Percentiles rank a stretch among this genome's conserved stretches.
Evolutionary conservation across 2,888 invertebrate species (phyloP).

Genomic region (Cheilosia variabilis): DNA sequence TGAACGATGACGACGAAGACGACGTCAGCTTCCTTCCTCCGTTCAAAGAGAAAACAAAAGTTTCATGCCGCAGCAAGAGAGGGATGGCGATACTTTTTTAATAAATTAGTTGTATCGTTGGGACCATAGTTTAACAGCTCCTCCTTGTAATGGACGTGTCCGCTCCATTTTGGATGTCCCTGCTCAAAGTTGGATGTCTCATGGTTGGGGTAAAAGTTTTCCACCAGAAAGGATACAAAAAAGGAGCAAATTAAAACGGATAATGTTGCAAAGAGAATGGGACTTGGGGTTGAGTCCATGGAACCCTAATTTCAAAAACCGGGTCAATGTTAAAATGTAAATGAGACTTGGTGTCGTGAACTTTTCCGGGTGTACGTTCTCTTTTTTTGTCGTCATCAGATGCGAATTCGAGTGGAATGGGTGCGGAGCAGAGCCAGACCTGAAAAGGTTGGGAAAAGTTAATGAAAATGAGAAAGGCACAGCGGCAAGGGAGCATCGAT

Average conservation of each 20-base stretch:
- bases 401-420: slow-evolving; percentile 3
- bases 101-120: slow-evolving; percentile 62
- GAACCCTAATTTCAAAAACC: slow-evolving; percentile 69
- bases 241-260: slow-evolving; percentile 24
- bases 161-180: slow-evolving; percentile 35
- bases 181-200: slow-evolving; percentile 7
- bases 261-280: slow-evolving; percentile 11
- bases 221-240: neutral
- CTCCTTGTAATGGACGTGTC: slow-evolving; percentile 6
- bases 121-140: slow-evolving; percentile 46
- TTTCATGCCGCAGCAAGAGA: slow-evolving; percentile 27
- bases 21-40: neutral
- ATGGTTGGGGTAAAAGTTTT: slow-evolving; percentile 23
- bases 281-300: slow-evolving; percentile 64
- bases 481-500: slow-evolving; percentile 41
- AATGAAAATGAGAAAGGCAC: slow-evolving; percentile 60
- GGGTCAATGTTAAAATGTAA: slow-evolving; percentile 75
- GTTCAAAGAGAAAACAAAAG: slow-evolving; percentile 50
- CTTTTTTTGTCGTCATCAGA: slow-evolving; percentile 17
- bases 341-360: slow-evolving; percentile 65
- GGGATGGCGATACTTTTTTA: slow-evolving; percentile 33
- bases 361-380: slow-evolving; percentile 2
- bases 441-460: slow-evolving; percentile 65
- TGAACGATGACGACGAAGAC: slow-evolving; percentile 1
- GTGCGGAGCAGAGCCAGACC: slow-evolving; percentile 41